Evolutionary conservation across 2,797 vertebrate genomes (phyloP).

Genomic region (Mormyrus hasselquistii): DNA sequence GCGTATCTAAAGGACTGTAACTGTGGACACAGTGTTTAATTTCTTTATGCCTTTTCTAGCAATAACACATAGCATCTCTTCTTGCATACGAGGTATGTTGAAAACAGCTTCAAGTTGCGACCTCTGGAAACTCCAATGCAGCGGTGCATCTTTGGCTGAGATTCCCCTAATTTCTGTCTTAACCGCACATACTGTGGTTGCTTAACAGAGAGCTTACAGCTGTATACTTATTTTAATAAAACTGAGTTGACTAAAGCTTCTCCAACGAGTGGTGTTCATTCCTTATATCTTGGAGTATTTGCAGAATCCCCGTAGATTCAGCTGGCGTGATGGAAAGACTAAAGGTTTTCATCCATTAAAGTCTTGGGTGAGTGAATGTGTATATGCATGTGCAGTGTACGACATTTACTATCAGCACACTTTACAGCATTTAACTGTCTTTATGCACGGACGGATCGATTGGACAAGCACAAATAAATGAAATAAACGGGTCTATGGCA

Average conservation of each 20-base stretch:
- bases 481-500: neutral
- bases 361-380: neutral
- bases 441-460: neutral
- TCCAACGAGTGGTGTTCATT: neutral
- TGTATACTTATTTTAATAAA: conserved; percentile 57
- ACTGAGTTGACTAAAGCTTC: conserved; percentile 40
- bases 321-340: neutral
- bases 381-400: neutral
- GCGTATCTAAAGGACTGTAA: conserved; percentile 8
- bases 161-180: conserved; percentile 14
- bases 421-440: neutral
- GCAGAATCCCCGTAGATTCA: neutral
- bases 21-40: conserved; percentile 26
- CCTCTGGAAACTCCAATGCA: conserved; percentile 19
- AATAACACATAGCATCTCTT: conserved; percentile 47
- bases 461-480: neutral
- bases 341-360: neutral
- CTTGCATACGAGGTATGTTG: conserved; percentile 24
- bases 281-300: neutral
- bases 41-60: conserved; percentile 41
- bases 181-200: conserved; percentile 58
- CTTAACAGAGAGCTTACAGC: conserved; percentile 43
- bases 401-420: neutral
- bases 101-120: neutral
- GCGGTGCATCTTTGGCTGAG: conserved; percentile 21